Conservation (phyloP, 2,113 vertebrate species). For the Chrysemys picta region DNA sequence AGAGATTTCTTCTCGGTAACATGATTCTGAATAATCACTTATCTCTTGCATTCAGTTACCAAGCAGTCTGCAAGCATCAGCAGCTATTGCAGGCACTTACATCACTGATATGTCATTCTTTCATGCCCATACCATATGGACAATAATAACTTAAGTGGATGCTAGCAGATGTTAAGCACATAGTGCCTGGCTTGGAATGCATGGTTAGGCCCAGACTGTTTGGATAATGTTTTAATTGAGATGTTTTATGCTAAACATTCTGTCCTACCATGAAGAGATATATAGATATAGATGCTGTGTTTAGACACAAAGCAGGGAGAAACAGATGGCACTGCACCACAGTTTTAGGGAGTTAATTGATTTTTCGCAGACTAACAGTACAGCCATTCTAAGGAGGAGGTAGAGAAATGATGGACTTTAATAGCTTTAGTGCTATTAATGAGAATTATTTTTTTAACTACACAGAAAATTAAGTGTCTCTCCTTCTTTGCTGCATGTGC, state of each 20-base stretch:
- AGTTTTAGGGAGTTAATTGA: neutral
- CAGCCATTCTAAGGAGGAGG: neutral
- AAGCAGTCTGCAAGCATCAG: constrained; percentile 53
- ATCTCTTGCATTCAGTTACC: constrained; percentile 43
- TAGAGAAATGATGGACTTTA: neutral
- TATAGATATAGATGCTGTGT: neutral
- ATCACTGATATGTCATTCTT: constrained; percentile 67
- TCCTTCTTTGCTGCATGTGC: neutral
- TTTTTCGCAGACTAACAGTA: neutral
- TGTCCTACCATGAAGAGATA: neutral
- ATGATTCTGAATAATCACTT: constrained; percentile 62
- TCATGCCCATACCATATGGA: constrained; percentile 38
- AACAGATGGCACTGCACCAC: neutral
- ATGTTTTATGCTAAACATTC: neutral
- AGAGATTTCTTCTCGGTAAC: constrained; percentile 38
- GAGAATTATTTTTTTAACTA: neutral
- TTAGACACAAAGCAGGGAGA: neutral
- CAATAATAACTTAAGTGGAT: constrained; percentile 57
- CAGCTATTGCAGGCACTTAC: constrained; percentile 42
- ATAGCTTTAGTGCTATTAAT: neutral
- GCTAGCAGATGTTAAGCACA: constrained; percentile 60
- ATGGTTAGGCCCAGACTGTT: neutral
- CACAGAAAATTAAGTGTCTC: neutral
- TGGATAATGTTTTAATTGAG: constrained; percentile 29
- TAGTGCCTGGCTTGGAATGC: constrained; percentile 41